These are phyloP conservation scores for Panthera uncia DNA, from an alignment of 2,113 vertebrate genomes.

Conservation along the genomic window DNA sequence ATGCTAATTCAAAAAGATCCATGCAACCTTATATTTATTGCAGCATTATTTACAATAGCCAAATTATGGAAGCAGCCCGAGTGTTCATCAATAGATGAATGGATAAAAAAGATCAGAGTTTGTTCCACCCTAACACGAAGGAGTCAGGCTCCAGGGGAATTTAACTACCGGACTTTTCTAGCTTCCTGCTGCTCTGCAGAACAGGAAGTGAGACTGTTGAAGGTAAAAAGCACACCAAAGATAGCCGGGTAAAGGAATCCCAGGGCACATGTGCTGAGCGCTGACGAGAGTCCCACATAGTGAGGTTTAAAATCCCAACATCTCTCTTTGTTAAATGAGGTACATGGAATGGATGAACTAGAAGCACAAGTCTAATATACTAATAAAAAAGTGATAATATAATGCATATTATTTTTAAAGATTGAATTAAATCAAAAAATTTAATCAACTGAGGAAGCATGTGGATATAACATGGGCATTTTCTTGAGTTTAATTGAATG, in stretches of 20 bases:
- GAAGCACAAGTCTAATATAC: not conserved
- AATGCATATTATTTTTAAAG: not conserved
- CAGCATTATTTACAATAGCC: too few species aligned
- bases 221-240: not conserved
- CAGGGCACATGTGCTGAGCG: rapidly evolving
- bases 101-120: too few species aligned
- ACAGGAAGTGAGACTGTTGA: not conserved
- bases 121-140: not conserved
- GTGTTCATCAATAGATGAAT: too few species aligned
- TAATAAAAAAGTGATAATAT: not conserved
- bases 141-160: not conserved
- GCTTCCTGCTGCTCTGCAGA: not conserved
- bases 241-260: not conserved
- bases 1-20: too few species aligned
- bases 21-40: too few species aligned
- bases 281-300: too few species aligned
- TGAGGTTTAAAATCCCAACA: not conserved
- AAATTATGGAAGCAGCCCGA: too few species aligned
- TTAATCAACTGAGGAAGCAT: not conserved
- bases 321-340: not conserved
- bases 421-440: not conserved
- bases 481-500: not conserved
- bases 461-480: not conserved
- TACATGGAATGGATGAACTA: not conserved
- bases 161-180: not conserved